Percentiles rank a stretch among this genome's conserved stretches.
Conservation (phyloP, 2,113 vertebrate species). For the Mormyrus lacerda region DNA sequence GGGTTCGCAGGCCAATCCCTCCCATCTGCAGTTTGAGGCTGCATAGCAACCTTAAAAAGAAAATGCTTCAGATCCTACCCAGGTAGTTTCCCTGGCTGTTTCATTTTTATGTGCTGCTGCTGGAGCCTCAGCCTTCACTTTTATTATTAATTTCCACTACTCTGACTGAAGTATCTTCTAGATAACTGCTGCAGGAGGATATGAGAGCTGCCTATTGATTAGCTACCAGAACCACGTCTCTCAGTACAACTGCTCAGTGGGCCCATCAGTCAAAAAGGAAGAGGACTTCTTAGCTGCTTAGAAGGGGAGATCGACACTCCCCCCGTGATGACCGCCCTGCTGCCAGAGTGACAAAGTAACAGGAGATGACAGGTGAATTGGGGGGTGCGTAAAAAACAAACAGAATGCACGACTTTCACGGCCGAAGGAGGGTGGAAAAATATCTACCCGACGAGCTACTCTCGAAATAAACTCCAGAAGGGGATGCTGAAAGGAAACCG, state of each 20-base stretch:
- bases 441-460: conserved; percentile 2
- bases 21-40: not conserved
- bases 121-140: not conserved
- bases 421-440: conserved; percentile 5
- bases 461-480: not conserved
- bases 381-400: conserved; percentile 12
- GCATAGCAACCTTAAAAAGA: not conserved
- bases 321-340: not conserved
- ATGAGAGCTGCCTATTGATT: not conserved
- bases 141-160: not conserved
- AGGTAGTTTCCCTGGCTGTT: not conserved
- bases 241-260: not conserved
- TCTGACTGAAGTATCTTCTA: conserved; percentile 2
- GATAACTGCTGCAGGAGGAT: not conserved
- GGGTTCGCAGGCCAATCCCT: not conserved
- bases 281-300: not conserved
- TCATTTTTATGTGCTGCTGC: not conserved
- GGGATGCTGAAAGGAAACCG: not conserved
- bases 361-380: conserved; percentile 4
- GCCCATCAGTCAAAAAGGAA: not conserved
- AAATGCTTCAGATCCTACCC: not conserved
- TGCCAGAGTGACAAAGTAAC: conserved; percentile 10
- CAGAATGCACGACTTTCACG: conserved; percentile 6
- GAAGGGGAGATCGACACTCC: not conserved
- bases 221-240: not conserved